Evolutionary conservation across 2,113 vertebrate species (phyloP), one percentile per base, ranked within the genome.

Genomic region (Machaerirhynchus nigripectus): DNA sequence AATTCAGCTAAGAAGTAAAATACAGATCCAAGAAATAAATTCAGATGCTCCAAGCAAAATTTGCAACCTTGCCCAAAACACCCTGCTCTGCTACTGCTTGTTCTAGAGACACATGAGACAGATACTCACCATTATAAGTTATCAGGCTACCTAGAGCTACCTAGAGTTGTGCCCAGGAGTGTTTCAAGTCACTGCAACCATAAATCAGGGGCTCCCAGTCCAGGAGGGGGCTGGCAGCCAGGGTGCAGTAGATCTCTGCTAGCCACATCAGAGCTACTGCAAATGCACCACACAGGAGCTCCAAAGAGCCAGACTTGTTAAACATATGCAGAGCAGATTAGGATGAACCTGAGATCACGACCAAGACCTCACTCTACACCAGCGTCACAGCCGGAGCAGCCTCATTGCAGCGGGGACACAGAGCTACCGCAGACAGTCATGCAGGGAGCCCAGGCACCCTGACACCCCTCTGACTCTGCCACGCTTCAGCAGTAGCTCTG

Each of bases 21-120:
- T 86, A 56, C 39, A 82, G 65, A 92, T 39, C 18, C 64, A 71
- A 92, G 33, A 89, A 90, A 81, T 77, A 67, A 89, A 78, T 75
- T 81, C 55, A 44, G n/a, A 56, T 59, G 44, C 65, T 94, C 26
- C 26, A 91, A 84, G 73, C 30, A 86, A 71, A 92, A 90, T 73
- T 76, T 82, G 17, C 40, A 89, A 17, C 55, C 67, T 76, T 40
- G 55, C 42, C 92, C 50, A 77, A 63, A 89, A 89, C 37, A 31
- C 7, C 10, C 30, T 30, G 24, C 56, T 89, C 65, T 60, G 44
- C 31, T 87, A 35, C 23, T 74, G 15, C 83, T 30, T 74, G 16
- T 39, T 70, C 59, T 47, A 27, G 37, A 93, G 81, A 87, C 23
- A 78, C 26, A 5, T 12, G 63, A 63, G 59, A 83, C 23, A 86